phyloP scores from a whole-genome alignment of 2,888 invertebrate genomes.

The Pachycephus smyrnensis region DNA sequence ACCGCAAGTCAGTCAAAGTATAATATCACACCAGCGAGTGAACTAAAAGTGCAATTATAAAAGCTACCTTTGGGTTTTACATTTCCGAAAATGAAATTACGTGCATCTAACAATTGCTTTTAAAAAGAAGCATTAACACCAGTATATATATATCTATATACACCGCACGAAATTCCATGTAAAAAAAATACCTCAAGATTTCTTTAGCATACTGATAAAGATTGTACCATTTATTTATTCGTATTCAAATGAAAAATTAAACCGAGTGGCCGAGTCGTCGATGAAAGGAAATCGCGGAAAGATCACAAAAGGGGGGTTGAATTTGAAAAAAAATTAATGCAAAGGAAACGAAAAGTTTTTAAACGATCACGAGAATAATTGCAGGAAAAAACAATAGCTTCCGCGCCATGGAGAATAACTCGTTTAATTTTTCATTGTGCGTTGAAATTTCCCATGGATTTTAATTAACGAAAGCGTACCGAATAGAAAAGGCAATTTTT shows the following conservation, averaged over 20 bases:
- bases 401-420: slow-evolving; percentile 36
- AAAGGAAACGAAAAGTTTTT: too few species aligned
- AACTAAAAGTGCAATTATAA: not conserved
- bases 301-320: not conserved
- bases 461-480: slow-evolving; percentile 31
- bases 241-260: not conserved
- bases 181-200: not conserved
- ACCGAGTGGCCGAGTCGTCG: not conserved
- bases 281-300: not conserved
- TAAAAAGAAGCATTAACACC: too few species aligned
- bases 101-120: too few species aligned
- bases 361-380: slow-evolving; percentile 14
- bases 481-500: not conserved
- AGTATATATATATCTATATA: not conserved
- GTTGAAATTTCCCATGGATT: slow-evolving; percentile 11
- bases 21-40: not conserved
- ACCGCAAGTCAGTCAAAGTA: not conserved
- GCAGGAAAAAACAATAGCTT: slow-evolving; percentile 19
- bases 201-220: not conserved
- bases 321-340: not conserved
- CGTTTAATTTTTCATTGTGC: slow-evolving; percentile 37
- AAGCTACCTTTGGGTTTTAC: too few species aligned
- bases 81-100: too few species aligned
- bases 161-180: too few species aligned
- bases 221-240: not conserved